Conservation (phyloP, 2,888 invertebrate genomes). For the Acrobasis repandana region DNA sequence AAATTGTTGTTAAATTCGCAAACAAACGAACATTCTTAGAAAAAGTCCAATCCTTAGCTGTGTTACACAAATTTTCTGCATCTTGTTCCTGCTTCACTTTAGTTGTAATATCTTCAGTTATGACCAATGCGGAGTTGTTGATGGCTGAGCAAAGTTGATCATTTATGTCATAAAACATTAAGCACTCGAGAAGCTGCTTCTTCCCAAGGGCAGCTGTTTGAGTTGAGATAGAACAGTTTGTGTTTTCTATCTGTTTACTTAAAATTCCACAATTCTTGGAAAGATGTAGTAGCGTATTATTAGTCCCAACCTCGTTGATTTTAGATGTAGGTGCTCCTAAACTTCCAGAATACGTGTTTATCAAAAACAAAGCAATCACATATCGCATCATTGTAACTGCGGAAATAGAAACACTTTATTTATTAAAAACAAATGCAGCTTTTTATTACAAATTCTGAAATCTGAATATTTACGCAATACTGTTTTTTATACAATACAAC, state of each 20-base stretch:
- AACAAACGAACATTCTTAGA: slow-evolving; percentile 45
- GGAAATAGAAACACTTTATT: not conserved
- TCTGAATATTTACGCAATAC: too few relatives aligned
- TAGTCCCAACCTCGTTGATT: slow-evolving; percentile 30
- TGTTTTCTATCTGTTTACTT: slow-evolving; percentile 46
- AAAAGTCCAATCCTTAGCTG: slow-evolving; percentile 56
- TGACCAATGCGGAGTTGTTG: slow-evolving; percentile 38
- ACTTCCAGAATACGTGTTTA: slow-evolving; percentile 56
- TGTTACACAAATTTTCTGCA: slow-evolving; percentile 49
- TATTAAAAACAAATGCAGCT: not conserved
- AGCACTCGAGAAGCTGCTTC: slow-evolving; percentile 56
- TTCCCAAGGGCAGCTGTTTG: slow-evolving; percentile 42
- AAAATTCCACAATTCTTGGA: slow-evolving; percentile 57
- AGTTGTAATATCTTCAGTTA: slow-evolving; percentile 43
- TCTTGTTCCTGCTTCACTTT: slow-evolving; percentile 49
- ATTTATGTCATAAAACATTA: slow-evolving; percentile 71
- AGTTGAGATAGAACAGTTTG: slow-evolving; percentile 47
- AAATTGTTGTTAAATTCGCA: slow-evolving; percentile 41
- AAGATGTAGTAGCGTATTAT: slow-evolving; percentile 35
- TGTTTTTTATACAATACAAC: too few relatives aligned
- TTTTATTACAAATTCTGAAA: not conserved
- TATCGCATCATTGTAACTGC: slow-evolving; percentile 52
- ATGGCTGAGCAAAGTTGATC: slow-evolving; percentile 57
- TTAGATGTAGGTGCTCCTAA: slow-evolving; percentile 46
- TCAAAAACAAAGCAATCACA: slow-evolving; percentile 52